Percentiles rank a stretch among this genome's conserved stretches.
Evolutionary conservation across 2,113 vertebrate genomes (phyloP).

Genomic region (Alligator mississippiensis): DNA sequence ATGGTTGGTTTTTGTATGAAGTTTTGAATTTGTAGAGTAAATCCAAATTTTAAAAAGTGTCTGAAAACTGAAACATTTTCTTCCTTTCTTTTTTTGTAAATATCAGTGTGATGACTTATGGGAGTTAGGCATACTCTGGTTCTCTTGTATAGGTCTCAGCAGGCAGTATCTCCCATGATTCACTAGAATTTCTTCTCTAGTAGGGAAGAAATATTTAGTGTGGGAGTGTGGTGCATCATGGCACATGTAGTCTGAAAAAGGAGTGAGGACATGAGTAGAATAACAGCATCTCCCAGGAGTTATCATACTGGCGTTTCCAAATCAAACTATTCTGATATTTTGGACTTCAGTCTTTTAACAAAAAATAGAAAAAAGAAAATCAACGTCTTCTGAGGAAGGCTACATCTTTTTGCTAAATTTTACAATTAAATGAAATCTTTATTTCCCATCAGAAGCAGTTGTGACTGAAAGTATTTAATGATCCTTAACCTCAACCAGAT

Average conservation of each 20-base stretch:
- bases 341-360: not conserved
- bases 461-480: not conserved
- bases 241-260: not conserved
- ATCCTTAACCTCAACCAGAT: constrained; percentile 32
- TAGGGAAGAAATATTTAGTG: not conserved
- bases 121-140: not conserved
- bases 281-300: not conserved
- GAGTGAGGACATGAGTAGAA: not conserved
- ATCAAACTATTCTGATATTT: not conserved
- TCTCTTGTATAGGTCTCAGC: not conserved
- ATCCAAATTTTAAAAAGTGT: too few species aligned
- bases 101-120: too few species aligned
- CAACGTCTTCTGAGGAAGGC: not conserved
- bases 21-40: not conserved
- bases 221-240: not conserved
- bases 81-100: too few species aligned
- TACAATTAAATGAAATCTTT: not conserved
- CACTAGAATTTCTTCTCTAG: not conserved
- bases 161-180: accelerated
- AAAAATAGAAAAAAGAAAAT: not conserved
- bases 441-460: constrained; percentile 2
- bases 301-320: not conserved
- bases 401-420: not conserved
- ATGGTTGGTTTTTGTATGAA: not conserved
- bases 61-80: too few species aligned